These are phyloP conservation scores for Sylvietta virens DNA, from an alignment of 2,113 vertebrate species.

Conservation along the genomic window DNA sequence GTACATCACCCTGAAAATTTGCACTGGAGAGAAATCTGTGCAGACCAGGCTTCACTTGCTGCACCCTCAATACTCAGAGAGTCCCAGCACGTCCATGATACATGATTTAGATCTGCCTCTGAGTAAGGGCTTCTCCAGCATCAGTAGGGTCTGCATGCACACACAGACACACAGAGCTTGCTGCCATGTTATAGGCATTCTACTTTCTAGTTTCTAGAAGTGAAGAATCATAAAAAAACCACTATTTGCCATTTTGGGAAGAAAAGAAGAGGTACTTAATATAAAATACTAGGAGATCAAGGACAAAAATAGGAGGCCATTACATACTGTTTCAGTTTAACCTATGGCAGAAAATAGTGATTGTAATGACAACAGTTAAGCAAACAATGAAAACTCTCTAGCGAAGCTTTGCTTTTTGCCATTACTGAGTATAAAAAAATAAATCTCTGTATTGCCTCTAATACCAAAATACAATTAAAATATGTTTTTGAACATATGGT, in stretches of 20 bases:
- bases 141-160: not conserved
- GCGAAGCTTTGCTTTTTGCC: not conserved
- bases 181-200: not conserved
- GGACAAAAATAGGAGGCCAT: not conserved
- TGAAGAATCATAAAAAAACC: not conserved
- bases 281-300: not conserved
- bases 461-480: not conserved
- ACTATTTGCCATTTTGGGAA: not conserved
- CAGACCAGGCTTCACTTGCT: not conserved
- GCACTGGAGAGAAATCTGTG: not conserved
- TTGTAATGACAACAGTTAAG: not conserved
- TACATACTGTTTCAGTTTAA: not conserved
- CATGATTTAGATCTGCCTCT: rapidly evolving
- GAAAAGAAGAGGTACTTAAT: not conserved
- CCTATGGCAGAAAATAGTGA: not conserved
- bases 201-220: not conserved
- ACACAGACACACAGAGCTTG: not conserved
- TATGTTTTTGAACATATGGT: not conserved
- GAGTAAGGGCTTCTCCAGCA: not conserved
- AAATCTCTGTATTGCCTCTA: not conserved
- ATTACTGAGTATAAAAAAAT: not conserved
- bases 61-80: not conserved
- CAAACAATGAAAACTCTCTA: not conserved
- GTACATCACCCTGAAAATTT: rapidly evolving
- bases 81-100: not conserved